Evolutionary conservation across 2,113 vertebrate species (phyloP).

Genomic region (Acrocephalus arundinaceus): DNA sequence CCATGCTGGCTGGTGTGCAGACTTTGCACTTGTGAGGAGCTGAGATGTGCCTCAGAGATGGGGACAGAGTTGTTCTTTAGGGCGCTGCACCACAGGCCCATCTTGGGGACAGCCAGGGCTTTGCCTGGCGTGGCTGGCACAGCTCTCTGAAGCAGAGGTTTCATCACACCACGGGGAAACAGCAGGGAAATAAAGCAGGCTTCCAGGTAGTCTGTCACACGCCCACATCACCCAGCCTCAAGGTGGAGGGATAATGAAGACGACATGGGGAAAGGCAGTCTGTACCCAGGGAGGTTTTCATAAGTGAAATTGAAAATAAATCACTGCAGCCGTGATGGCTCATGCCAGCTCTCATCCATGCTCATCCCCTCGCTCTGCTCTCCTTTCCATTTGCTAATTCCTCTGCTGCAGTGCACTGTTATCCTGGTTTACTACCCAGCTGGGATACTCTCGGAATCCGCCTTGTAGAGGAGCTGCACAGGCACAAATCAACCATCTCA

Average conservation of each 20-base stretch:
- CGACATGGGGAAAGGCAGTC: neutral
- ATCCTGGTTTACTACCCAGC: neutral
- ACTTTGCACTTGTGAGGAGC: neutral
- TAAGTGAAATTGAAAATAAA: slow-evolving; percentile 29
- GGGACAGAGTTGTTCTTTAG: neutral
- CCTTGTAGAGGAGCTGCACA: neutral
- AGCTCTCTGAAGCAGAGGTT: neutral
- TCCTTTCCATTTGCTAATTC: neutral
- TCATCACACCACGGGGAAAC: neutral
- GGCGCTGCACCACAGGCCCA: neutral
- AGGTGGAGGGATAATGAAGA: neutral
- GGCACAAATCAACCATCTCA: neutral
- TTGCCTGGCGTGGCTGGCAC: rapidly evolving
- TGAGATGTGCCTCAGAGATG: neutral
- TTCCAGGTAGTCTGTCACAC: neutral
- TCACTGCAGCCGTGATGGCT: neutral
- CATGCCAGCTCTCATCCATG: neutral
- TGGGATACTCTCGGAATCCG: neutral
- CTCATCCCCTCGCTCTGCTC: neutral
- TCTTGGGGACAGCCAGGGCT: neutral
- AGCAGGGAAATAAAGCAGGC: neutral
- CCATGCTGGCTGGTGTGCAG: neutral
- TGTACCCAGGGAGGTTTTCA: neutral
- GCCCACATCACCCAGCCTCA: neutral
- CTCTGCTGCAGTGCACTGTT: neutral